Base-by-base conservation (phyloP, 2,888 invertebrate species). In the Gryllus longicercus region DNA sequence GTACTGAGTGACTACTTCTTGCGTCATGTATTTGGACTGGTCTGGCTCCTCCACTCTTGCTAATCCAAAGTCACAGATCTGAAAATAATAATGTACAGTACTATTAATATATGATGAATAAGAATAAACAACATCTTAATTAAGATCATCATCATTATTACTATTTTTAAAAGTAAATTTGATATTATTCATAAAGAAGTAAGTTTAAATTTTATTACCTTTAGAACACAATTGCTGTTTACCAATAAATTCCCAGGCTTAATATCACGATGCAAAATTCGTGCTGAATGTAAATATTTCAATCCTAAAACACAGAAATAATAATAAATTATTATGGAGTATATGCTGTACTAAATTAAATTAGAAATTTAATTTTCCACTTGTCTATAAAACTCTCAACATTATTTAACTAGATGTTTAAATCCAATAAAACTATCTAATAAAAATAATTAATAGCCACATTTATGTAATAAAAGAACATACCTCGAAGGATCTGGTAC, bases 1-100 rank as follows among this genome's bases (percentile, higher is more conserved):
- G 90, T 99, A 99, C 90, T 99, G 99, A 84, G 99, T 99, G 82
- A 99, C 99, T 83, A 99, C 99, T 89, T 99, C 99, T 88, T 99
- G 99, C 63, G 99, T 99, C 99, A 99, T 99, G 88, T 96, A 94
- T 88, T 95, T 95, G 85, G 92, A 92, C 85, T 94, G 93, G 87
- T 97, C 96, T 1, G 96, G 96, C 87, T 99, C 99, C 89, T 98
- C 98, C 82, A 99, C 97, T 84, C 99, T 91, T 75, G 99, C 99
- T 87, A 99, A 90, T 50, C 99, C 99, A 88, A 99, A 99, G 91
- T 99, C 99, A 90, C 99, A 99, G 89, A 99, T 99, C 94, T 95
- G 85, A 38, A 83, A 82, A 38, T 8, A 38, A 38, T 38, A 8
- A 38, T 38, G 38, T 38, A 38, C 38, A 8, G 5, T 38, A 5